These are phyloP conservation scores for Ethmia dodecea DNA, from an alignment of 2,888 invertebrate genomes.

Conservation along the genomic window DNA sequence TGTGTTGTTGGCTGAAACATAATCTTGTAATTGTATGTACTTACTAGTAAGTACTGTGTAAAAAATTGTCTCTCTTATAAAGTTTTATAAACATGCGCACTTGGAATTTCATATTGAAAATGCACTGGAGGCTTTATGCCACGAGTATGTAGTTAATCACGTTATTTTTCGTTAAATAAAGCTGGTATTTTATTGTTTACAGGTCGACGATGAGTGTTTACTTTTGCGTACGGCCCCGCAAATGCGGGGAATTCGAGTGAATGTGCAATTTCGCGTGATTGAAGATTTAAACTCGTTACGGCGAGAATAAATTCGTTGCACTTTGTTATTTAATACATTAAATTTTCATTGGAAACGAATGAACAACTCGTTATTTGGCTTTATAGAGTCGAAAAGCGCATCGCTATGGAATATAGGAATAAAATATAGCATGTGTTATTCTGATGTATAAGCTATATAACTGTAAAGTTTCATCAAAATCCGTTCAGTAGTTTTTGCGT, in stretches of 20 bases:
- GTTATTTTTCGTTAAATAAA: conserved; percentile 37
- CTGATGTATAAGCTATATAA: too few relatives aligned
- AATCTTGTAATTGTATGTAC: too few relatives aligned
- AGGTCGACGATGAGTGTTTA: not conserved
- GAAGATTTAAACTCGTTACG: conserved; percentile 51
- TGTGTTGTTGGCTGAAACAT: too few relatives aligned
- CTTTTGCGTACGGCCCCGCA: conserved; percentile 30
- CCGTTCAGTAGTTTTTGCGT: too few relatives aligned
- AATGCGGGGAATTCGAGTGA: conserved; percentile 36
- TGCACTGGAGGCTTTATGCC: not conserved
- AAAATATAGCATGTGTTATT: too few relatives aligned
- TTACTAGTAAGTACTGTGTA: not conserved
- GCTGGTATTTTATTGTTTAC: conserved; percentile 34
- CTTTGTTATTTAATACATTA: too few relatives aligned
- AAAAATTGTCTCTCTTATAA: not conserved
- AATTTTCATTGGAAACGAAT: too few relatives aligned
- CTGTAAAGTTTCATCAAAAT: too few relatives aligned
- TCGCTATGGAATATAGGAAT: too few relatives aligned
- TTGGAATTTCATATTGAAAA: not conserved
- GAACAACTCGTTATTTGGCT: too few relatives aligned
- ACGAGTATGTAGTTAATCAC: conserved; percentile 15
- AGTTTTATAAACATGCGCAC: not conserved
- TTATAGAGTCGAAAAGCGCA: too few relatives aligned
- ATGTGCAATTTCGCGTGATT: conserved; percentile 54
- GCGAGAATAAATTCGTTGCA: conserved; percentile 47